Base-by-base conservation (phyloP, 2,113 vertebrate genomes). In the Saguinus midas region DNA sequence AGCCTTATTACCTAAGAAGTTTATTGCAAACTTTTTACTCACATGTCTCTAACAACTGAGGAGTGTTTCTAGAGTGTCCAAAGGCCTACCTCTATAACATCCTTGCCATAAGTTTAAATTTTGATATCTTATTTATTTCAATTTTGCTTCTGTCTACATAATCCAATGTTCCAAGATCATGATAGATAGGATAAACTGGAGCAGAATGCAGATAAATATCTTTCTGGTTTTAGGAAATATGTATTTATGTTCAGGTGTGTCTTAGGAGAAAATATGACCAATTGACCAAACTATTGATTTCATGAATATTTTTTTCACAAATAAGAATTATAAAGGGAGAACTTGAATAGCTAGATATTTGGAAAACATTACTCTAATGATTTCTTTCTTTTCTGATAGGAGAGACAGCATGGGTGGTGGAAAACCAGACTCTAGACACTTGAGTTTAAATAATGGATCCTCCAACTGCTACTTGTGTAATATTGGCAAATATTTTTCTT, bases 181-280 rank as follows among this genome's bases (percentile, higher is more conserved):
- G 0, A 7, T 27, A 40, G 7, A 91, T 43, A 12, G n/a, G 37
- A 85, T 70, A 73, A 40, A 35, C 64, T 40, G 52, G 48, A 80
- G 52, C 43, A 64, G 8, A 68, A 55, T 82, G 10, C 29, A 86
- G 14, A 82, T 45, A 68, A 52, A 68, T 32, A n/a, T 20, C 43
- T 81, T 80, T 80, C 48, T 91, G 82, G 35, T 76, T 68, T 86
- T 78, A 16, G 4, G 78, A 93, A 72, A n/a, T 32, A 61, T 21
- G 32, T 25, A 83, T 92, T 96, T 90, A 79, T 87, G 32, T 95
- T 95, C 75, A 66, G 18, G 27, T 92, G 5, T 78, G 18, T 68
- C 68, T 57, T 91, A 73, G 45, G 11, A 72, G 35, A 95, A 93
- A 91, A 82, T 20, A 81, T 48, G 48, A 87, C 17, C 32, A 50